Percentiles rank a stretch among this genome's conserved stretches.
These are phyloP conservation scores for Tetranychus truncatus DNA, from an alignment of 2,888 invertebrate species.

Conservation along the genomic window DNA sequence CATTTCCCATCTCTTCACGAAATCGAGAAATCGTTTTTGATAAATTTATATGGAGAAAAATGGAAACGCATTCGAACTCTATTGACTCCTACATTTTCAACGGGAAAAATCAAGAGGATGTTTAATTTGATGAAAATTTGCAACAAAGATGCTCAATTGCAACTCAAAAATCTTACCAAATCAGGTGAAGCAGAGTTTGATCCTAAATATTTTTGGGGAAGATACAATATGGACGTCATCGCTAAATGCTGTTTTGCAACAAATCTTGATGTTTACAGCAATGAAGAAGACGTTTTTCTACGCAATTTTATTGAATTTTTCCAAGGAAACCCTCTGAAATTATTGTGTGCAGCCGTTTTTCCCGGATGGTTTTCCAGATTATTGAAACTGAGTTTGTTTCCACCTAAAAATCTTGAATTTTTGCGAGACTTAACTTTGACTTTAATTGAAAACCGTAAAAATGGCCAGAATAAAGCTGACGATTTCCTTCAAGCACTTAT, in stretches of 20 bases:
- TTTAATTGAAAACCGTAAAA: slow-evolving; percentile 13
- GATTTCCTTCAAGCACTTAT: slow-evolving; percentile 20
- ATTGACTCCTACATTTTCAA: slow-evolving; percentile 47
- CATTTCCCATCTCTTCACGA: slow-evolving; percentile 12
- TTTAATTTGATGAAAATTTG: slow-evolving; percentile 43
- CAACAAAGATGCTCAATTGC: slow-evolving; percentile 32
- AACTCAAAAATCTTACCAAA: not conserved
- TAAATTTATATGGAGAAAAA: slow-evolving; percentile 27
- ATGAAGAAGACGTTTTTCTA: slow-evolving; percentile 9
- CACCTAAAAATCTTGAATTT: slow-evolving; percentile 1
- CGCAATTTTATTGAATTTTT: slow-evolving; percentile 9
- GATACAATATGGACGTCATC: slow-evolving; percentile 26
- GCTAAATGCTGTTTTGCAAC: slow-evolving; percentile 18
- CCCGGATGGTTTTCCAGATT: not conserved
- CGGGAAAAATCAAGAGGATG: slow-evolving; percentile 48
- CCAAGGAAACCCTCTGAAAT: not conserved
- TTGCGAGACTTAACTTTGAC: slow-evolving; percentile 8
- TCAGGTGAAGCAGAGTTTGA: slow-evolving; percentile 9
- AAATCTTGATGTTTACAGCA: slow-evolving; percentile 6
- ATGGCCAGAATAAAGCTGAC: slow-evolving; percentile 6
- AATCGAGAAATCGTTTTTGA: slow-evolving; percentile 34
- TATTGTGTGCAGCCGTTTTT: not conserved
- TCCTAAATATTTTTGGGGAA: slow-evolving; percentile 33
- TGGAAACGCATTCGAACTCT: slow-evolving; percentile 47
- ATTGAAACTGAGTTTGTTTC: not conserved